Evolutionary conservation across 53 echinoderm and acorn worm species (phyloP).

Genomic region (Paracentrotus lividus): DNA sequence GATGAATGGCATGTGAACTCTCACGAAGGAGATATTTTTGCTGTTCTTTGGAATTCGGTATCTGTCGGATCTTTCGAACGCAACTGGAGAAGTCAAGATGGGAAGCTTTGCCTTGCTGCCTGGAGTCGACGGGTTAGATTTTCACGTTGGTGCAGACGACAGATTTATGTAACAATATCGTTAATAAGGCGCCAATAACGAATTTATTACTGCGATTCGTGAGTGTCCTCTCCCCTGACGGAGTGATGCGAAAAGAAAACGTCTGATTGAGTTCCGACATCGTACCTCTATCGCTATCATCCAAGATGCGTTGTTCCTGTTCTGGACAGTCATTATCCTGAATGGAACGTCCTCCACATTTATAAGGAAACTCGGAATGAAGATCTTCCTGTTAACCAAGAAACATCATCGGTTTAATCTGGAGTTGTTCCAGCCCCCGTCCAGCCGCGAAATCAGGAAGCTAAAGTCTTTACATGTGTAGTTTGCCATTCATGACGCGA

Average conservation of each 20-base stretch:
- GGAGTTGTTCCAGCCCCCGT: too few relatives aligned
- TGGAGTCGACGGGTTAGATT: constrained; percentile 44
- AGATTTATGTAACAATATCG: constrained; percentile 53
- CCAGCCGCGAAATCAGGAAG: too few relatives aligned
- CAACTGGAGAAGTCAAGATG: constrained; percentile 27
- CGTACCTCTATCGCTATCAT: constrained; percentile 55
- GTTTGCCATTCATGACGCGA: too few relatives aligned
- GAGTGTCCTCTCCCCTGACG: constrained; percentile 38
- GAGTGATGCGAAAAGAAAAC: not conserved
- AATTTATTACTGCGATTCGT: constrained; percentile 26
- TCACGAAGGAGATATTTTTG: constrained; percentile 35
- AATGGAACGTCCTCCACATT: constrained; percentile 52
- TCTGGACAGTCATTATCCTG: constrained; percentile 38
- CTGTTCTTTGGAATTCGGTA: not conserved
- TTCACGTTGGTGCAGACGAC: not conserved
- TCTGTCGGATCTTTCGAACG: constrained; percentile 2
- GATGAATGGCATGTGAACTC: not conserved
- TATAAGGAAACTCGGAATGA: constrained; percentile 31
- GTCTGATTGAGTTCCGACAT: constrained; percentile 60
- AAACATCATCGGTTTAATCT: too few relatives aligned
- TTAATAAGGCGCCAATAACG: not conserved
- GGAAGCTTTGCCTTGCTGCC: not conserved
- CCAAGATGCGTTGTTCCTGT: constrained; percentile 49
- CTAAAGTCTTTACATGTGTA: too few relatives aligned
- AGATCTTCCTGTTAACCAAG: too few relatives aligned